Evolutionary conservation across 2,113 vertebrate species (phyloP).

Genomic region (Xyliphius kryptos): DNA sequence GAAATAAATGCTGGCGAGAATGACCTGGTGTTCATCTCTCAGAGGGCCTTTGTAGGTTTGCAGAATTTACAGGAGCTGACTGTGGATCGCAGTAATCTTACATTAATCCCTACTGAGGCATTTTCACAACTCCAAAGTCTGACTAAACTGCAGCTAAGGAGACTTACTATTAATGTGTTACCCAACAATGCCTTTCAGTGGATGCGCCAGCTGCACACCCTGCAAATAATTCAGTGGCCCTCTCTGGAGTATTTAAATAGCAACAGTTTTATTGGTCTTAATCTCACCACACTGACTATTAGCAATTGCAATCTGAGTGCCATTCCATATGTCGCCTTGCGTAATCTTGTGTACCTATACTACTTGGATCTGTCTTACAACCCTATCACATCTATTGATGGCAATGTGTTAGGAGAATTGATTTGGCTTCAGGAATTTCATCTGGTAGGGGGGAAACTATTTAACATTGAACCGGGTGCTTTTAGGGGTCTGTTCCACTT

Average conservation of each 20-base stretch:
- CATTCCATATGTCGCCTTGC: conserved; percentile 71
- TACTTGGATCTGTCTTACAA: conserved; percentile 81
- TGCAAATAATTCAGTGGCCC: conserved; percentile 74
- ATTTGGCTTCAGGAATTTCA: conserved; percentile 77
- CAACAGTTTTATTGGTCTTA: conserved; percentile 73
- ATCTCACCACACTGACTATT: conserved; percentile 75
- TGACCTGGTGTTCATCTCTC: conserved; percentile 75
- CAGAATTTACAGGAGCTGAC: conserved; percentile 67
- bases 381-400: conserved; percentile 71
- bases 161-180: conserved; percentile 65
- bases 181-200: conserved; percentile 67
- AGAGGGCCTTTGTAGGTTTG: conserved; percentile 72
- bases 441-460: conserved; percentile 68
- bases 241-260: conserved; percentile 63
- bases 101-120: conserved; percentile 70
- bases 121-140: conserved; percentile 72
- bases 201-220: conserved; percentile 63
- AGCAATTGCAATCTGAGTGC: conserved; percentile 72
- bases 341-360: conserved; percentile 69
- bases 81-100: conserved; percentile 79
- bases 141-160: conserved; percentile 59
- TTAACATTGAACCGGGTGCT: conserved; percentile 70
- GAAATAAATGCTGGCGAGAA: conserved; percentile 71
- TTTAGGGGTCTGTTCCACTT: conserved; percentile 74
- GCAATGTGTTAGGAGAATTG: conserved; percentile 62